phyloP scores from a whole-genome alignment of 2,797 vertebrate genomes.

The Neoniphon sammara region DNA sequence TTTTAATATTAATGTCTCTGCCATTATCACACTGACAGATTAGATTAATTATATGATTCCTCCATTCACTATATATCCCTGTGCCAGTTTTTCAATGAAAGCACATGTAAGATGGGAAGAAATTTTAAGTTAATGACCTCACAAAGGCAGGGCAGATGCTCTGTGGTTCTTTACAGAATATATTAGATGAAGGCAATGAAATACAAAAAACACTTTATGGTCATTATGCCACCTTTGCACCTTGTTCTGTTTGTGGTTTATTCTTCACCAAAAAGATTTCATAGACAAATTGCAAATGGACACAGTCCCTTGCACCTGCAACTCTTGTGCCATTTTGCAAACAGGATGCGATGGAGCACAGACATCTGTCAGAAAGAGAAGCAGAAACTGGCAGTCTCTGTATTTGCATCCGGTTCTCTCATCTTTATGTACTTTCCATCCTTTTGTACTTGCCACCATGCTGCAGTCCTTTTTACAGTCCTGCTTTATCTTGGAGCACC shows the following conservation, averaged over 20 bases:
- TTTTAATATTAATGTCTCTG: conserved; percentile 20
- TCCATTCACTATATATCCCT: conserved; percentile 11
- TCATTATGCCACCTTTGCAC: conserved; percentile 37
- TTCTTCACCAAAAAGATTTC: conserved; percentile 54
- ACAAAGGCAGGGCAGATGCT: conserved; percentile 45
- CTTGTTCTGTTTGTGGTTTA: conserved; percentile 25
- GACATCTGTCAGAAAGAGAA: conserved; percentile 64
- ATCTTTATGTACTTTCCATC: conserved; percentile 28
- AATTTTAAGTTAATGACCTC: conserved; percentile 14
- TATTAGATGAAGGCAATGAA: conserved; percentile 36
- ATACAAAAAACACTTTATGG: conserved; percentile 43
- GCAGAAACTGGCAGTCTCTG: conserved; percentile 53
- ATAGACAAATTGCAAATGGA: conserved; percentile 53
- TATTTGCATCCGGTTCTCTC: conserved; percentile 55
- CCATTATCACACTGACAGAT: conserved; percentile 9
- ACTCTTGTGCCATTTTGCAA: conserved; percentile 58
- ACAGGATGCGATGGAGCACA: conserved; percentile 53
- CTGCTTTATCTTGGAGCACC: conserved; percentile 73
- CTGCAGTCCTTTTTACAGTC: conserved; percentile 51
- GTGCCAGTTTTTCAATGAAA: conserved; percentile 24
- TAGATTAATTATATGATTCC: conserved; percentile 13
- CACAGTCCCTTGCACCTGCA: conserved; percentile 51
- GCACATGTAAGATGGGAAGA: conserved; percentile 35
- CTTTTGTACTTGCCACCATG: conserved; percentile 31
- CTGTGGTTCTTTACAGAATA: conserved; percentile 55